phyloP scores from a whole-genome alignment of 2,113 vertebrate genomes.

The Acanthisitta chloris region DNA sequence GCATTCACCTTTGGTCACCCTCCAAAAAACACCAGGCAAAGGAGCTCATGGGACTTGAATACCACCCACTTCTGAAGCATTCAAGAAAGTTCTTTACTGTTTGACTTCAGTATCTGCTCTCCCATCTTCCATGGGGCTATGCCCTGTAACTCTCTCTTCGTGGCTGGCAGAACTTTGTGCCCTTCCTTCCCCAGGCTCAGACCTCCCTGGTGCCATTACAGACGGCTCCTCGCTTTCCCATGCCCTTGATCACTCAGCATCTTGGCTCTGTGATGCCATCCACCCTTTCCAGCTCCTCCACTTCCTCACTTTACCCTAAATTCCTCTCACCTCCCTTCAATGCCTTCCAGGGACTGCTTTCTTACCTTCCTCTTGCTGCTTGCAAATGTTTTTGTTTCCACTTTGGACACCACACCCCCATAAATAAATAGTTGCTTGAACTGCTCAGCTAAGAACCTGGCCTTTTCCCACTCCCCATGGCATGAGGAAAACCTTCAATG shows the following conservation, averaged over 20 bases:
- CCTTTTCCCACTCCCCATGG: not conserved
- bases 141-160: not conserved
- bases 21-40: conserved; percentile 34
- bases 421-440: not conserved
- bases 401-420: not conserved
- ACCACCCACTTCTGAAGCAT: conserved; percentile 34
- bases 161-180: conserved; percentile 31
- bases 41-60: conserved; percentile 3
- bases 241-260: conserved; percentile 6
- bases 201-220: conserved; percentile 33
- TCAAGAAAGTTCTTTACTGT: conserved; percentile 27
- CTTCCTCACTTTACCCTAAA: not conserved
- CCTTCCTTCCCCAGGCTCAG: conserved; percentile 42
- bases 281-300: not conserved
- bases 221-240: conserved; percentile 17
- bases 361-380: not conserved
- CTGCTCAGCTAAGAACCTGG: not conserved
- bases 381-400: not conserved
- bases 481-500: not conserved
- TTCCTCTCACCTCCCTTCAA: not conserved
- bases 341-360: not conserved
- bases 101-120: conserved; percentile 25
- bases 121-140: conserved; percentile 35
- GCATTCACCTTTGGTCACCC: conserved; percentile 43
- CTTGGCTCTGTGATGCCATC: not conserved